Percentiles rank a stretch among this genome's conserved stretches.
Conservation (phyloP, 1,140 invertebrate genomes). For the Microvelia longipes region DNA sequence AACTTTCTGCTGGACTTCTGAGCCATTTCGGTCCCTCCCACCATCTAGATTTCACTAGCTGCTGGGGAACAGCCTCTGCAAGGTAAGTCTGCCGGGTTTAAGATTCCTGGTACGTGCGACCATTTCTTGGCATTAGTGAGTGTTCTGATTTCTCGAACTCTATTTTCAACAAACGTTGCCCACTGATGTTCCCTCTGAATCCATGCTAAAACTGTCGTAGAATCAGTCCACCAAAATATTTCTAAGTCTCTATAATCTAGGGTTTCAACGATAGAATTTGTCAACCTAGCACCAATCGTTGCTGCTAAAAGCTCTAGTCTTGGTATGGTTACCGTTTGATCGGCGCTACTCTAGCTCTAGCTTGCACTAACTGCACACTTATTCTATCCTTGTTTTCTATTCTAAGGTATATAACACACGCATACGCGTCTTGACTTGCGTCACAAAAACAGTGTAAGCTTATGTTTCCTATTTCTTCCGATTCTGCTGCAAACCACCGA, state of each 20-base stretch:
- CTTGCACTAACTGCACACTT: slow-evolving; percentile 7
- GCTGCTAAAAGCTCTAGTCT: slow-evolving; percentile 28
- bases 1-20: slow-evolving; percentile 1
- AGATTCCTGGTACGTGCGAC: slow-evolving; percentile 1
- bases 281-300: slow-evolving; percentile 23
- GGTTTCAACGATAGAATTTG: background rate
- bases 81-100: slow-evolving; percentile 26
- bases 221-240: slow-evolving; percentile 26
- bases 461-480: background rate
- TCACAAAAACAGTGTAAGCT: slow-evolving; percentile 27
- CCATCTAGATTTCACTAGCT: slow-evolving; percentile 27
- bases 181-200: slow-evolving; percentile 20
- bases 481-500: background rate
- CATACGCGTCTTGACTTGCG: slow-evolving; percentile 24
- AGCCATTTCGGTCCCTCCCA: slow-evolving; percentile 30
- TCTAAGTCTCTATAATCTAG: slow-evolving; percentile 10
- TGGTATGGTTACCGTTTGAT: slow-evolving; percentile 24
- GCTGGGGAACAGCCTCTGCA: slow-evolving; percentile 27
- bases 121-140: slow-evolving; percentile 1
- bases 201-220: slow-evolving; percentile 25
- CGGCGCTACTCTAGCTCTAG: slow-evolving; percentile 24
- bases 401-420: slow-evolving; percentile 20
- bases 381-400: slow-evolving; percentile 2
- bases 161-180: slow-evolving; percentile 29
- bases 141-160: slow-evolving; percentile 23